A percentile compares a stretch with the other conserved stretches of the same genome.
These are phyloP conservation scores for Gymnoscopelus braueri DNA, from an alignment of 2,797 vertebrate genomes.

Conservation along the genomic window DNA sequence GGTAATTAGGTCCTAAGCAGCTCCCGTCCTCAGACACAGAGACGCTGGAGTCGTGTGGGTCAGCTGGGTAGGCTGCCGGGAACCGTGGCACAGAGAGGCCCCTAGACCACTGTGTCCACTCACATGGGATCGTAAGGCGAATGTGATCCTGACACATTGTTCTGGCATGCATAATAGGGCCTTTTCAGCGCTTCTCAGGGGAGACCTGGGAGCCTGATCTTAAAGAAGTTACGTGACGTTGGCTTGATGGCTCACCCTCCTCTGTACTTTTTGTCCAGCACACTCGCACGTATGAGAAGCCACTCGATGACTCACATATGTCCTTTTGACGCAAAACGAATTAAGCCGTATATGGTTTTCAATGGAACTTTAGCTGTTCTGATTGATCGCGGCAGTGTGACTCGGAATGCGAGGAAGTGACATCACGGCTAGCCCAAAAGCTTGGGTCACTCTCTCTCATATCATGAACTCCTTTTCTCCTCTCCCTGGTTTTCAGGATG, in stretches of 20 bases:
- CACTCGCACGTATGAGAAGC: conserved; percentile 49
- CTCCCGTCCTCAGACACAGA: conserved; percentile 61
- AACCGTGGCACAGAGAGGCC: conserved; percentile 64
- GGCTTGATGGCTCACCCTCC: conserved; percentile 55
- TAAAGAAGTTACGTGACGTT: conserved; percentile 77
- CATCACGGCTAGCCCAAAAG: not conserved
- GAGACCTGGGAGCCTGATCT: conserved; percentile 85
- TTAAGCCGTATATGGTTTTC: conserved; percentile 19
- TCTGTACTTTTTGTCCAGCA: conserved; percentile 52
- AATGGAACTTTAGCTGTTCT: not conserved
- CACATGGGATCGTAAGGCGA: conserved; percentile 78
- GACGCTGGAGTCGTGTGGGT: conserved; percentile 56
- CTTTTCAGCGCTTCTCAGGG: conserved; percentile 83
- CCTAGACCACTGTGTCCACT: conserved; percentile 66
- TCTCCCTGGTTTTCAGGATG: conserved; percentile 84
- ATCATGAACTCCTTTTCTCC: conserved; percentile 6
- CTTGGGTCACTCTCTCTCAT: not conserved
- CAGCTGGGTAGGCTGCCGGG: conserved; percentile 56
- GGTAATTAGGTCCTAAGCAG: conserved; percentile 78
- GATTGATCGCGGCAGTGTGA: not conserved
- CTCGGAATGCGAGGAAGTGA: not conserved
- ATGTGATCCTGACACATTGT: conserved; percentile 86
- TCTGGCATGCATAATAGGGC: conserved; percentile 78
- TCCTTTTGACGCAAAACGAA: conserved; percentile 30
- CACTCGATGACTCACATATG: conserved; percentile 57